Percentiles rank a stretch among this genome's conserved stretches.
These are phyloP conservation scores for Taxidea taxus DNA, from an alignment of 2,113 vertebrate species.

Conservation along the genomic window DNA sequence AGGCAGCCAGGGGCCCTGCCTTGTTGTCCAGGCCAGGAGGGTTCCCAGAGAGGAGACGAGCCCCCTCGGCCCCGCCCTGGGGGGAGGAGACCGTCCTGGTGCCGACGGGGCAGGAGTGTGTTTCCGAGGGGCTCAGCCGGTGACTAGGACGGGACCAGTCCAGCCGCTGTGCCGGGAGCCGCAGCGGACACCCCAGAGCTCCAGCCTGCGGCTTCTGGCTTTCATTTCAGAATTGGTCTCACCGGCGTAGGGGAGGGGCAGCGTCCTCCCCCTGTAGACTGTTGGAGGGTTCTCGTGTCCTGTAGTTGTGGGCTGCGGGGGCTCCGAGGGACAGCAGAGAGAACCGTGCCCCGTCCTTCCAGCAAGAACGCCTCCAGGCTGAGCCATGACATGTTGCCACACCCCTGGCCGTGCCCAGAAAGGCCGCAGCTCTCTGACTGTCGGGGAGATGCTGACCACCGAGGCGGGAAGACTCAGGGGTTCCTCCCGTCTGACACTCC, in stretches of 20 bases:
- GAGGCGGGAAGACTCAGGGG: no score
- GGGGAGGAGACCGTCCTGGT: rapidly evolving
- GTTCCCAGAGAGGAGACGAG: rapidly evolving
- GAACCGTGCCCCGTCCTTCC: rapidly evolving
- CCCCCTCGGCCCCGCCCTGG: rapidly evolving
- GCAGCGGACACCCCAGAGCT: rapidly evolving
- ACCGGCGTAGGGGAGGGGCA: not conserved
- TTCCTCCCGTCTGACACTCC: not conserved
- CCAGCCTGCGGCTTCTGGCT: rapidly evolving
- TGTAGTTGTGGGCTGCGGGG: not conserved
- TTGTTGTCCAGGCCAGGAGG: rapidly evolving
- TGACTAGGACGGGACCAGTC: rapidly evolving
- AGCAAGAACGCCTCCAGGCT: rapidly evolving
- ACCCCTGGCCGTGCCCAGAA: not conserved
- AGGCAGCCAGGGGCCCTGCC: rapidly evolving
- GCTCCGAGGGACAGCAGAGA: not conserved
- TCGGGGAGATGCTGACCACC: no score
- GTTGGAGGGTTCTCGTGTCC: not conserved
- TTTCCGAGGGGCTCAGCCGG: rapidly evolving
- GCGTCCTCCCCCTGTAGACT: rapidly evolving
- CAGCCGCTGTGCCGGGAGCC: rapidly evolving
- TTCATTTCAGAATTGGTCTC: rapidly evolving
- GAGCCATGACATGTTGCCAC: rapidly evolving
- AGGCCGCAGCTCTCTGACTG: not conserved
- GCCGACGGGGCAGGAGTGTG: rapidly evolving